Base-by-base conservation (phyloP, 2,113 vertebrate genomes). In the Elanoides forficatus region DNA sequence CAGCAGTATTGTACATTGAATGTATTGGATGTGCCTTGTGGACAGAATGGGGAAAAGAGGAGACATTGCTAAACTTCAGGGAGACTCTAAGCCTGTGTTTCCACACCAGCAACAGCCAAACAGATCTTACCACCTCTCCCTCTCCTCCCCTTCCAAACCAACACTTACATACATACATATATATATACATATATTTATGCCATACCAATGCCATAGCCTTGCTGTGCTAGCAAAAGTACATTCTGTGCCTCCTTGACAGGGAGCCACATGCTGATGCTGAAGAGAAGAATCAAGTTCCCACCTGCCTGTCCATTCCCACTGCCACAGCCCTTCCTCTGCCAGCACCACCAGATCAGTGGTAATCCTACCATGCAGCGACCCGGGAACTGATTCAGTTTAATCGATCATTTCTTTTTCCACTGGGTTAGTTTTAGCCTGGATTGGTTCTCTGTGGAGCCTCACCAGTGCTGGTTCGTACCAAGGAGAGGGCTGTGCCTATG, bases 1-100 rank as follows among this genome's bases (percentile, higher is more conserved):
- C 36, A 50, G 22, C 5, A 38, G 22, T 3, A 36, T 43, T 3
- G 0, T 38, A 13, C 53, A 7, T 4, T 4, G n/a, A 16, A 68
- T 13, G 42, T 29, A 56, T 0, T 68, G 42, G 47, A 25, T 32
- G 52, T 40, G 34, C 36, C 27, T 40, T n/a, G 27, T 30, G 42
- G 17, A 38, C 26, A 40, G 50, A 47, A 36, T 9, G 16, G 30
- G 34, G 60, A 32, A 36, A n/a, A 26, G 4, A 38, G 13, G 32
- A 43, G 72, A 17, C 10, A 13, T 2, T 20, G 43, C 18, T 56
- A 45, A 38, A 56, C 17, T 16, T 40, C 50, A 27, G 13, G 13
- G 6, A 11, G 9, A 38, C 42, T 42, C 40, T 21, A 20, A 15
- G 11, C 25, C 30, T 48, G 40, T 3, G 2, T 38, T 72, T 53